Conservation (phyloP, 2,113 vertebrate species). For the Machaerirhynchus nigripectus region DNA sequence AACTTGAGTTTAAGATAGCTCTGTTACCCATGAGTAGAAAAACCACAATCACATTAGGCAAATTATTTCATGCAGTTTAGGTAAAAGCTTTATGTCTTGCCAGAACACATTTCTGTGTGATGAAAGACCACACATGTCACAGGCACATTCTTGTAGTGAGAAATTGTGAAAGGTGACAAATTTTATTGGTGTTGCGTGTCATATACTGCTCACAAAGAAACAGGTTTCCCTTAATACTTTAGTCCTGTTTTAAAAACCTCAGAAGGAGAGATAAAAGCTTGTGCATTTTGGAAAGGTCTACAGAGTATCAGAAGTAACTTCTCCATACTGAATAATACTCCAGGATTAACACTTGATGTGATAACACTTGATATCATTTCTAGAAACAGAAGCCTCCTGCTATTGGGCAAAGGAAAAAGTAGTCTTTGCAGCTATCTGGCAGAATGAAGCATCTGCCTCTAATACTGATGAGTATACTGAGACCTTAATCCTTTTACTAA, state of each 20-base stretch:
- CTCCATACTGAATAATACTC: background rate
- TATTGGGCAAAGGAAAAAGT: background rate
- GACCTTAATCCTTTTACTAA: slow-evolving; percentile 38
- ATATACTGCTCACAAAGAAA: background rate
- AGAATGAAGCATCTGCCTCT: background rate
- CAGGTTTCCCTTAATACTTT: background rate
- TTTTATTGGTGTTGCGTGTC: background rate
- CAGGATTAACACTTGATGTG: slow-evolving; percentile 2
- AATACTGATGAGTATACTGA: slow-evolving; percentile 9
- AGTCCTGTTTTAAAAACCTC: background rate
- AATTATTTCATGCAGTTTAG: background rate
- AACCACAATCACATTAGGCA: background rate
- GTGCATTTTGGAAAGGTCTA: background rate
- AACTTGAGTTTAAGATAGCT: background rate
- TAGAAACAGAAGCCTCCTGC: background rate
- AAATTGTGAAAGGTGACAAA: background rate
- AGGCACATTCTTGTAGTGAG: background rate
- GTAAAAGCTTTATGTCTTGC: background rate
- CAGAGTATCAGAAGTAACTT: slow-evolving; percentile 10
- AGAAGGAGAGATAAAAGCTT: slow-evolving; percentile 1
- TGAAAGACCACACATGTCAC: background rate
- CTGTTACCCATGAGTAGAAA: background rate
- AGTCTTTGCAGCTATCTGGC: background rate
- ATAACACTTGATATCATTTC: background rate
- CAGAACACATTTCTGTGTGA: background rate